A percentile compares a stretch with the other conserved stretches of the same genome.
Evolutionary conservation across 1,140 invertebrate genomes (phyloP).

Genomic region (Limonius californicus): DNA sequence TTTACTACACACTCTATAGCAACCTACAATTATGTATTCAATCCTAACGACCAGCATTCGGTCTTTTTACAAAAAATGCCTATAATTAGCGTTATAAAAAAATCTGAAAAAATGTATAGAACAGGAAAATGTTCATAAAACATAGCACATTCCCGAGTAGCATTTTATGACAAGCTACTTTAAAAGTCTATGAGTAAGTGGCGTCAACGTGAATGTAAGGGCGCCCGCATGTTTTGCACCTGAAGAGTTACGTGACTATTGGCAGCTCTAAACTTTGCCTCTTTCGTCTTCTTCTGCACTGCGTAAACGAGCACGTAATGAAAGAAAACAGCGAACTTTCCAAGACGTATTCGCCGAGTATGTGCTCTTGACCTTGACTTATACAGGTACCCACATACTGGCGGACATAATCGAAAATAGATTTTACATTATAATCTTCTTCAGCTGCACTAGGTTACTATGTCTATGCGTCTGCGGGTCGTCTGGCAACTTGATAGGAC

Average conservation of each 20-base stretch:
- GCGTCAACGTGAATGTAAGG: neutral
- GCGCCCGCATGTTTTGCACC: slow-evolving; percentile 11
- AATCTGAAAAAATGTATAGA: too few species aligned
- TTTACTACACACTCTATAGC: too few species aligned
- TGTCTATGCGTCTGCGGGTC: slow-evolving; percentile 6
- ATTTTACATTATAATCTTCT: neutral
- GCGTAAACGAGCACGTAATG: too few species aligned
- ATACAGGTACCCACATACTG: slow-evolving; percentile 12
- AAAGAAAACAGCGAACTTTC: too few species aligned
- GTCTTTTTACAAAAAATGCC: too few species aligned
- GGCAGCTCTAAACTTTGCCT: neutral
- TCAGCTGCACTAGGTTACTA: slow-evolving; percentile 10
- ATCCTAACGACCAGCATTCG: too few species aligned
- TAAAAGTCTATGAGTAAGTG: neutral
- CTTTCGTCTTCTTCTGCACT: too few species aligned
- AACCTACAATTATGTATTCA: too few species aligned
- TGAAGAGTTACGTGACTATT: neutral
- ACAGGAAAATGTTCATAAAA: too few species aligned
- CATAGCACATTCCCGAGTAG: too few species aligned
- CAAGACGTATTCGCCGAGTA: neutral
- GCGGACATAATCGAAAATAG: slow-evolving; percentile 2
- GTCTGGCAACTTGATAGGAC: neutral
- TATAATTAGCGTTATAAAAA: too few species aligned
- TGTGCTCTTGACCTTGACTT: slow-evolving; percentile 7
- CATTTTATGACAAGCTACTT: too few species aligned